phyloP scores from a whole-genome alignment of 1,140 invertebrate genomes.

The Pseudomyrmex pallidus region DNA sequence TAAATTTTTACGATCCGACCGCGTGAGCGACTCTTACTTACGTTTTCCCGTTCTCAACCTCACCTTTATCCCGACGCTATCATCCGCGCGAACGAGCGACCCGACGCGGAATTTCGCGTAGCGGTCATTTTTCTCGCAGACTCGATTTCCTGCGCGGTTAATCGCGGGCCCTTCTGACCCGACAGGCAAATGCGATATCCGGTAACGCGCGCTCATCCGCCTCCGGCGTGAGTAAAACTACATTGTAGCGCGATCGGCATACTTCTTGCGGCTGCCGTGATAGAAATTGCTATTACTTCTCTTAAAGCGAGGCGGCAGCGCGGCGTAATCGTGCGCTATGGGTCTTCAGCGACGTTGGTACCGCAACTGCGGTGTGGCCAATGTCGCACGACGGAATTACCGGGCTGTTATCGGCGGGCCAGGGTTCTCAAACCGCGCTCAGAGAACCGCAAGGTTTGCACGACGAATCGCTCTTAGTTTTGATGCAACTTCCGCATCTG shows the following conservation, averaged over 20 bases:
- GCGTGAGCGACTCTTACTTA: background rate
- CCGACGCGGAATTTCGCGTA: conserved; percentile 29
- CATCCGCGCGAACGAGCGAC: background rate
- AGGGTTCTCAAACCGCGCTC: background rate
- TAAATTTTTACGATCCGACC: conserved; percentile 33
- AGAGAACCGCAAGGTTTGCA: conserved; percentile 26
- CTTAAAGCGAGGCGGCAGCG: background rate
- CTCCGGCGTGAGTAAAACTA: conserved; percentile 38
- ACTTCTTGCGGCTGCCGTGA: conserved; percentile 33
- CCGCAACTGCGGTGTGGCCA: conserved; percentile 44
- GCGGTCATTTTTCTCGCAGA: conserved; percentile 26
- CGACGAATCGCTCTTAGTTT: background rate
- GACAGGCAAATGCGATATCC: conserved; percentile 59
- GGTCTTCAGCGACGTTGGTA: background rate
- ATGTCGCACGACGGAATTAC: conserved; percentile 52
- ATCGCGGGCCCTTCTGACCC: conserved; percentile 42
- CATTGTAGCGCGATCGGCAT: conserved; percentile 45
- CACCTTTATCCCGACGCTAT: background rate
- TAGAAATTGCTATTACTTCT: conserved; percentile 44
- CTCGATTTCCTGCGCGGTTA: conserved; percentile 43
- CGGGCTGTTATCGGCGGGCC: conserved; percentile 4
- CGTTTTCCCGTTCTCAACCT: background rate
- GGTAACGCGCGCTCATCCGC: conserved; percentile 17
- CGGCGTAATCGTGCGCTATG: conserved; percentile 47
- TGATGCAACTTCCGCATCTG: background rate